Conservation (phyloP, 2,797 vertebrate genomes). For the Silurus lanzhouensis region DNA sequence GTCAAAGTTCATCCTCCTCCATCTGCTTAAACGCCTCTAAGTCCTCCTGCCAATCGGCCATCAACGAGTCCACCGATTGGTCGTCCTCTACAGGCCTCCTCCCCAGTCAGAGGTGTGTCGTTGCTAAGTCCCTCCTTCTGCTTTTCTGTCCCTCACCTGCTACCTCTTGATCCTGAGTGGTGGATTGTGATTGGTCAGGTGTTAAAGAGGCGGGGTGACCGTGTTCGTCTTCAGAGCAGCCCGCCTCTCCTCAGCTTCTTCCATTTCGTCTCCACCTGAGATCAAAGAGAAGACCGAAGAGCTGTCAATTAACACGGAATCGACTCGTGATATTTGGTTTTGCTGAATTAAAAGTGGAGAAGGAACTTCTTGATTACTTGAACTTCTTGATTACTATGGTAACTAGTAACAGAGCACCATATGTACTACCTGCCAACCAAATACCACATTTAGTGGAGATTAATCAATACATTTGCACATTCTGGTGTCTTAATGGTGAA, state of each 20-base stretch:
- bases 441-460: neutral
- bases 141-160: slow-evolving; percentile 47
- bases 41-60: slow-evolving; percentile 98
- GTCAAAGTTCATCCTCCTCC: slow-evolving; percentile 99
- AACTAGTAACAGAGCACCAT: neutral
- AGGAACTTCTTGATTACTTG: neutral
- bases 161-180: slow-evolving; percentile 53
- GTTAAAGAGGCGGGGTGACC: slow-evolving; percentile 60
- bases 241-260: slow-evolving; percentile 62
- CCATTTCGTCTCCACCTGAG: slow-evolving; percentile 65
- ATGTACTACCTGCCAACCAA: too few relatives aligned
- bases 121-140: slow-evolving; percentile 48
- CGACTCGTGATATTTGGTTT: neutral
- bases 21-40: slow-evolving; percentile 98
- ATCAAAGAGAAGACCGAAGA: slow-evolving; percentile 40
- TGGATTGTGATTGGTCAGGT: slow-evolving; percentile 61
- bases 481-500: neutral
- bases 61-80: slow-evolving; percentile 88
- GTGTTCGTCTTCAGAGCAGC: slow-evolving; percentile 64
- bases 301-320: neutral
- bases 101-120: neutral
- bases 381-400: neutral
- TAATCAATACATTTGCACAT: neutral
- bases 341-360: neutral
- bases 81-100: slow-evolving; percentile 70